Percentiles rank a stretch among this genome's conserved stretches.
These are phyloP conservation scores for Melozone crissalis DNA, from an alignment of 2,113 vertebrate species.

Conservation along the genomic window DNA sequence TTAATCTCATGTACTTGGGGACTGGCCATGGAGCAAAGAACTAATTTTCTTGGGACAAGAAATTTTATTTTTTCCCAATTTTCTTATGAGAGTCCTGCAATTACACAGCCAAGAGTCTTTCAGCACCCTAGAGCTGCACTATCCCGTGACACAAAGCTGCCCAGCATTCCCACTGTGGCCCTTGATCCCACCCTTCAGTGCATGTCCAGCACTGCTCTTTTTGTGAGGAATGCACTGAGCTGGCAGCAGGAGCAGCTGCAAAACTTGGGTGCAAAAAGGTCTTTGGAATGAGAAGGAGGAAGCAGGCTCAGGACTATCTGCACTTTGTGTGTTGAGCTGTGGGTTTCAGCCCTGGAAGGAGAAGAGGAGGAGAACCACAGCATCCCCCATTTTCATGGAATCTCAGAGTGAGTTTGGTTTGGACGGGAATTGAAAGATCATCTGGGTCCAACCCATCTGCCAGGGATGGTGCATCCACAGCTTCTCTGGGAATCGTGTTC, in stretches of 20 bases:
- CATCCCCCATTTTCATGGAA: background rate
- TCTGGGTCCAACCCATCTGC: background rate
- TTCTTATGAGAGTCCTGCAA: background rate
- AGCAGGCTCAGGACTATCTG: background rate
- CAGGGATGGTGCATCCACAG: background rate
- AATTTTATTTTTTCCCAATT: background rate
- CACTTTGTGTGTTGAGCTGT: background rate
- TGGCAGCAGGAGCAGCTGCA: background rate
- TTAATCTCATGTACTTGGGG: background rate
- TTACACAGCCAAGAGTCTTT: background rate
- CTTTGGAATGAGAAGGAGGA: background rate
- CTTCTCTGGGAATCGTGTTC: background rate
- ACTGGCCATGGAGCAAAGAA: background rate
- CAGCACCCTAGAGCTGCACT: background rate
- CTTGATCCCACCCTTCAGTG: background rate
- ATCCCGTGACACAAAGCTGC: background rate
- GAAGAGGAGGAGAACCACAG: background rate
- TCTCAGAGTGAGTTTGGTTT: background rate
- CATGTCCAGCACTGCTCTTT: background rate
- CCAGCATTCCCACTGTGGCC: background rate
- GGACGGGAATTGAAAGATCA: background rate
- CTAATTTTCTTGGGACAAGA: background rate
- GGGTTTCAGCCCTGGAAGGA: background rate
- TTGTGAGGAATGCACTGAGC: background rate
- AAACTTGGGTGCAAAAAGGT: background rate